Evolutionary conservation across 2,888 invertebrate genomes (phyloP).

Genomic region (Dryobotodes eremita): DNA sequence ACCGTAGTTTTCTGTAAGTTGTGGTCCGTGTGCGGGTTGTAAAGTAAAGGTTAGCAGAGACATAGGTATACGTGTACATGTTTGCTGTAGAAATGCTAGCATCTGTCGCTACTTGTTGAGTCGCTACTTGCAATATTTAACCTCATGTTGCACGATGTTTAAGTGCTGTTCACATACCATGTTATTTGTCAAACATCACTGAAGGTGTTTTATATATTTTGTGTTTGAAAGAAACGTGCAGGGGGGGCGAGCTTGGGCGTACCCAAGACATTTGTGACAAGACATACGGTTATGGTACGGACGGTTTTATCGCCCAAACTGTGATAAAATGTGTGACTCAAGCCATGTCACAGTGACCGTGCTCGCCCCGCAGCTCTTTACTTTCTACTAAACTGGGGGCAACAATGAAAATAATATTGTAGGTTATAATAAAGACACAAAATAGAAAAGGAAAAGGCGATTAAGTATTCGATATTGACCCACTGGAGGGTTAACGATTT

Average conservation of each 20-base stretch:
- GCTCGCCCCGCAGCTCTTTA: neutral
- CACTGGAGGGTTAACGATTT: neutral
- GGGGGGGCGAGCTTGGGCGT: too few species aligned
- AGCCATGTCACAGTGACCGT: too few species aligned
- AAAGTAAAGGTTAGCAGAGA: constrained; percentile 36
- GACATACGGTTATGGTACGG: too few species aligned
- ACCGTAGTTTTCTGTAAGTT: constrained; percentile 30
- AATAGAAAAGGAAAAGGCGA: constrained; percentile 12
- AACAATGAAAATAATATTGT: neutral
- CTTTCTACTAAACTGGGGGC: neutral
- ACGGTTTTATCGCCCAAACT: too few species aligned
- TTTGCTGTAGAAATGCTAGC: constrained; percentile 20
- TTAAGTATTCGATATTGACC: constrained; percentile 22
- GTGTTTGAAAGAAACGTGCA: neutral
- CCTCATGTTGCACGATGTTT: constrained; percentile 14
- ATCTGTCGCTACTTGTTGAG: constrained; percentile 58
- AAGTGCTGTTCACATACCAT: constrained; percentile 17
- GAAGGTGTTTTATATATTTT: neutral
- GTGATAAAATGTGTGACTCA: too few species aligned
- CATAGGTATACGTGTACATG: neutral
- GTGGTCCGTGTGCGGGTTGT: constrained; percentile 32
- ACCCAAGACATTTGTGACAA: too few species aligned
- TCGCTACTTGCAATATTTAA: constrained; percentile 46
- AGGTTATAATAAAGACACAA: constrained; percentile 6
- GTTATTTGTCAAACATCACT: constrained; percentile 33